Percentiles rank a stretch among this genome's conserved stretches.
phyloP scores from a whole-genome alignment of 2,797 vertebrate species.

The Lates japonicus region DNA sequence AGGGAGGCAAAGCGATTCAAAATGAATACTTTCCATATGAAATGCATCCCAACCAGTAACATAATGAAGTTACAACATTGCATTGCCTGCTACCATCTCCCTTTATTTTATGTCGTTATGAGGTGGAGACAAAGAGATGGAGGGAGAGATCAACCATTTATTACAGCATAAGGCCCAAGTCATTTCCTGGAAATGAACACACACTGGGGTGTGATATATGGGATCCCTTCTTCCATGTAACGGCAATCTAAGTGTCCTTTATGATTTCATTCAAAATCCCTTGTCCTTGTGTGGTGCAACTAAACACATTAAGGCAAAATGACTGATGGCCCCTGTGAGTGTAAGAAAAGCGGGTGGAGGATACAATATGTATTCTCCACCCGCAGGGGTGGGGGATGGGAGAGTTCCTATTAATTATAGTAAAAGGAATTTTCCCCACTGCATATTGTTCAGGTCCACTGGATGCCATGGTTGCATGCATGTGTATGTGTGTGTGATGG shows the following conservation, averaged over 20 bases:
- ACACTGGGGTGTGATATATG: slow-evolving; percentile 77
- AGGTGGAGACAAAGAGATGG: slow-evolving; percentile 63
- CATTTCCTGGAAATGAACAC: slow-evolving; percentile 80
- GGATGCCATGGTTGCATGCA: slow-evolving; percentile 54
- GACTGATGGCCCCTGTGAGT: slow-evolving; percentile 70
- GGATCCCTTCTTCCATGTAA: slow-evolving; percentile 79
- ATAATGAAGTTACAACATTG: slow-evolving; percentile 59
- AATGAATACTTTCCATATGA: slow-evolving; percentile 54
- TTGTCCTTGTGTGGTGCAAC: slow-evolving; percentile 74
- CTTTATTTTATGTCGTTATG: slow-evolving; percentile 57
- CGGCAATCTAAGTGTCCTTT: slow-evolving; percentile 82
- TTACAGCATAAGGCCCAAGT: slow-evolving; percentile 73
- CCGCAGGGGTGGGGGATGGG: slow-evolving; percentile 42
- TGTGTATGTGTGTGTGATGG: slow-evolving; percentile 56
- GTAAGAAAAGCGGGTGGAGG: slow-evolving; percentile 63
- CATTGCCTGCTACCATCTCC: slow-evolving; percentile 35
- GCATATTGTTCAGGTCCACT: slow-evolving; percentile 71
- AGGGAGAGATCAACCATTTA: slow-evolving; percentile 71
- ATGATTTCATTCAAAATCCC: slow-evolving; percentile 82
- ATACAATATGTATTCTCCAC: slow-evolving; percentile 61
- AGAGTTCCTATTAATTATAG: slow-evolving; percentile 81
- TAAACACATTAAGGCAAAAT: slow-evolving; percentile 81
- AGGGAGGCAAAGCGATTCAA: slow-evolving; percentile 40
- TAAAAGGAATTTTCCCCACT: slow-evolving; percentile 70
- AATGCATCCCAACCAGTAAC: slow-evolving; percentile 47